Evolutionary conservation across 2,888 invertebrate genomes (phyloP).

Genomic region (Pyrrhosoma nymphula): DNA sequence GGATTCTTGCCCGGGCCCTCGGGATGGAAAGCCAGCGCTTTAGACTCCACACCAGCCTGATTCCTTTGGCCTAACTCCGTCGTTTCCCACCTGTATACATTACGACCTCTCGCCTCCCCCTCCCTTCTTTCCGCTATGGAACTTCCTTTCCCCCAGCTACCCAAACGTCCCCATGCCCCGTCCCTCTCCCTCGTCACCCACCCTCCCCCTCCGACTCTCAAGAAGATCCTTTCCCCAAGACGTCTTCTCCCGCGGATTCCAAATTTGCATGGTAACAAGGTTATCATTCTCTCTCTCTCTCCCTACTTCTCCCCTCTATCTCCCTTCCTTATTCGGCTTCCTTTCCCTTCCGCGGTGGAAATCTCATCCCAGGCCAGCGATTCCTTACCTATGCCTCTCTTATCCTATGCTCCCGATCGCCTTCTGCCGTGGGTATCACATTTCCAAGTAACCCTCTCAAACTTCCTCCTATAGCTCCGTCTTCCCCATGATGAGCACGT

Average conservation of each 20-base stretch:
- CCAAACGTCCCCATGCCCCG: neutral
- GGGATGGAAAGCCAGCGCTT: too few species aligned
- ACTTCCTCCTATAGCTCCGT: neutral
- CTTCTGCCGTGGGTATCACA: neutral
- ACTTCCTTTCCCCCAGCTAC: neutral
- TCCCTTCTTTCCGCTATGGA: neutral
- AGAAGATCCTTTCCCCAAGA: constrained; percentile 34
- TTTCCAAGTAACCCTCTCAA: neutral
- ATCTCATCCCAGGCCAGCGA: neutral
- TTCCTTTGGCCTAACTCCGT: neutral
- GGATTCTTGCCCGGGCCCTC: too few species aligned
- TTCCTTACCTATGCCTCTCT: neutral
- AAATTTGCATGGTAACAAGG: constrained; percentile 71
- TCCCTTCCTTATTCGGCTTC: neutral
- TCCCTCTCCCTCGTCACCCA: neutral
- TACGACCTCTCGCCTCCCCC: constrained; percentile 67
- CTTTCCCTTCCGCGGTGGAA: neutral
- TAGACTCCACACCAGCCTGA: too few species aligned
- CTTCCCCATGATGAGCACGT: neutral
- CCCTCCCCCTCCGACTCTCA: neutral
- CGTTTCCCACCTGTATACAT: constrained; percentile 69
- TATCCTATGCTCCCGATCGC: constrained; percentile 33
- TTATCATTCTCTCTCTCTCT: constrained; percentile 30
- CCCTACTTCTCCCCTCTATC: neutral
- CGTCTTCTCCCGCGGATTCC: constrained; percentile 68